Evolutionary conservation across 2,888 invertebrate genomes (phyloP), one percentile per base, ranked within the genome.

Genomic region (Hirtodrosophila histrioides): DNA sequence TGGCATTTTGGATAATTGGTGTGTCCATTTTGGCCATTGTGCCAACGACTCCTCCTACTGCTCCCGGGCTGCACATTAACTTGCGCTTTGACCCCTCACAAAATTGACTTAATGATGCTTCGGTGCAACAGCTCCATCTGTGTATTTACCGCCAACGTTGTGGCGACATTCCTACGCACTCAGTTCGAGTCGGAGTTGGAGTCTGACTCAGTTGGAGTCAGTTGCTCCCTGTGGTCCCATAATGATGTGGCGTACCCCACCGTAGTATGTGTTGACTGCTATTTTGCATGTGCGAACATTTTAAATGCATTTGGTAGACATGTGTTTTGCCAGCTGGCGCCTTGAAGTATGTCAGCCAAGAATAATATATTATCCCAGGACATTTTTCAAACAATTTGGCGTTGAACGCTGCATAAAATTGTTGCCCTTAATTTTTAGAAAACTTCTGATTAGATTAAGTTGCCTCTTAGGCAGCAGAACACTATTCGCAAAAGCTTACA

Each of bases 91-190:
- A 33, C 40, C 27, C 46, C 72, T 66, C 73, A 71, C 74, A 53
- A 86, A 89, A 88, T 84, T 88, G 88, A 89, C 88, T 87, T 89
- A 90, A 90, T 88, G 90, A 86, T 77, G 78, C 87, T 70, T 56
- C 51, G 66, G 66, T 69, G 69, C 67, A 65, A 49, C 55, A 45
- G 31, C 67, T 43, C 39, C 61, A 43, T 49, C 51, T 56, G 39
- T 27, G 40, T 45, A 54, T 55, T 29, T 45, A 11, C 55, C 36
- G 35, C 56, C 66, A 49, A 46, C 51, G 40, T 54, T 74, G 75
- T 69, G 75, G 66, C 73, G 72, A 54, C 68, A 64, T 67, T 78
- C 63, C 75, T 64, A 50, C 65, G 60, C 66, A 66, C 70, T 60
- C 65, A 44, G 48, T 57, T 49, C 50, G 23, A 48, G 56, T 37